These are phyloP conservation scores for Drosophila bunnanda DNA, from an alignment of 2,888 invertebrate genomes.

Conservation along the genomic window DNA sequence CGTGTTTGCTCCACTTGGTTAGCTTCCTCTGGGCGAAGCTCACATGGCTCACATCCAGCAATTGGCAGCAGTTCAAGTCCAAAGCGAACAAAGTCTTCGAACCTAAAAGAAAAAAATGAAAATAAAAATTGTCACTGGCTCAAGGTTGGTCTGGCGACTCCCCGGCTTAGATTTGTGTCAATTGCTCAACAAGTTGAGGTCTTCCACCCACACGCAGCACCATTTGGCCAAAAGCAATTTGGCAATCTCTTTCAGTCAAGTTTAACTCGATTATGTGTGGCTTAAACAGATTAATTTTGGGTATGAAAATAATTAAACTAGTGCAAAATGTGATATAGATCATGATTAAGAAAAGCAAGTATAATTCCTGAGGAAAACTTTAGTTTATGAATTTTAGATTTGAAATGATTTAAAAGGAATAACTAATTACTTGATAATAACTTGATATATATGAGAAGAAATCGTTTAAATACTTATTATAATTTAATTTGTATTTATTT, in stretches of 20 bases:
- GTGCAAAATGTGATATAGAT: too few species aligned
- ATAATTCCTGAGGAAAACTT: not conserved
- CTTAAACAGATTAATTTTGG: conserved; percentile 1
- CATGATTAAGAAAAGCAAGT: not conserved
- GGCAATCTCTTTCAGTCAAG: conserved; percentile 32
- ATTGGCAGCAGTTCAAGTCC: conserved; percentile 43
- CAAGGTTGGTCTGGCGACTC: conserved; percentile 57
- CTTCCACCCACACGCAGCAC: conserved; percentile 48
- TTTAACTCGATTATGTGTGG: conserved; percentile 8
- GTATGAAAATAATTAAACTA: not conserved
- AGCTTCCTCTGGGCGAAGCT: conserved; percentile 19
- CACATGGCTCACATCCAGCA: not conserved
- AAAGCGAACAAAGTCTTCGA: conserved; percentile 28
- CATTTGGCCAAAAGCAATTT: conserved; percentile 26
- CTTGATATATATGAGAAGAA: too few species aligned
- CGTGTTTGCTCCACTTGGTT: conserved; percentile 44
- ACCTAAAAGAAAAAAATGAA: conserved; percentile 7
- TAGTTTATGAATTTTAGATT: not conserved
- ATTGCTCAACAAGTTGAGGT: conserved; percentile 55
- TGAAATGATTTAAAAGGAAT: not conserved
- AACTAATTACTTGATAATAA: not conserved
- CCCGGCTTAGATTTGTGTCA: conserved; percentile 54
- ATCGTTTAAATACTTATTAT: not conserved
- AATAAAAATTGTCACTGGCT: conserved; percentile 13
- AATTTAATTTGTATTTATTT: too few species aligned